Evolutionary conservation across 2,113 vertebrate genomes (phyloP).

Genomic region (Tor tambroides): DNA sequence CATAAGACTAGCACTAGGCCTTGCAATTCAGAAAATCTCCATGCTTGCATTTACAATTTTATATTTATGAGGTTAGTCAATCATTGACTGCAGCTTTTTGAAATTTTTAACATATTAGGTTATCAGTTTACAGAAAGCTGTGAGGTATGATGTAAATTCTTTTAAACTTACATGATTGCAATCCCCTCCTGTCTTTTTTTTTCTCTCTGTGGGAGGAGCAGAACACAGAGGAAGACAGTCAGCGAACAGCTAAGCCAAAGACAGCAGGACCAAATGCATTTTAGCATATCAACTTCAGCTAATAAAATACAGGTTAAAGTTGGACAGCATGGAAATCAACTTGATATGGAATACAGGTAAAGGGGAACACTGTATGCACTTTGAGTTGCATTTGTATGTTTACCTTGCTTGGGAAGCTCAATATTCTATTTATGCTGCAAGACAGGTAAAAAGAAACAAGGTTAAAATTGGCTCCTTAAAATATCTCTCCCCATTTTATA

Average conservation of each 20-base stretch:
- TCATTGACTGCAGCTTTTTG: not conserved
- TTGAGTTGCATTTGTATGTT: not conserved
- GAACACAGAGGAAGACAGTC: not conserved
- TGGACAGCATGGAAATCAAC: not conserved
- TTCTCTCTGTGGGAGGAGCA: not conserved
- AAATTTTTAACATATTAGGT: slow-evolving; percentile 23
- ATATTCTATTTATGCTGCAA: not conserved
- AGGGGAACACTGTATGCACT: not conserved
- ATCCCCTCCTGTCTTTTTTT: not conserved
- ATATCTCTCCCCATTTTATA: not conserved
- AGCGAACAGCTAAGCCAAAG: not conserved
- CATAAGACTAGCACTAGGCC: not conserved
- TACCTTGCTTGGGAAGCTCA: not conserved
- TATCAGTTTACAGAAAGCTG: not conserved
- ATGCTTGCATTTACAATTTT: slow-evolving; percentile 23
- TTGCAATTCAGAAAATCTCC: slow-evolving; percentile 32
- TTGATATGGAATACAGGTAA: not conserved
- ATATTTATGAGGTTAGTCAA: not conserved
- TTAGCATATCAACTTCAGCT: not conserved
- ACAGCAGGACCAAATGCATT: not conserved
- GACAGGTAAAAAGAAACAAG: too few species aligned
- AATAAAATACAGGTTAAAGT: not conserved
- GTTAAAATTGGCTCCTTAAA: too few species aligned
- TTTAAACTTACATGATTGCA: not conserved
- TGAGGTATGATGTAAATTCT: not conserved